Base-by-base conservation (phyloP, 2,888 invertebrate species). In the Octonoba sinensis region DNA sequence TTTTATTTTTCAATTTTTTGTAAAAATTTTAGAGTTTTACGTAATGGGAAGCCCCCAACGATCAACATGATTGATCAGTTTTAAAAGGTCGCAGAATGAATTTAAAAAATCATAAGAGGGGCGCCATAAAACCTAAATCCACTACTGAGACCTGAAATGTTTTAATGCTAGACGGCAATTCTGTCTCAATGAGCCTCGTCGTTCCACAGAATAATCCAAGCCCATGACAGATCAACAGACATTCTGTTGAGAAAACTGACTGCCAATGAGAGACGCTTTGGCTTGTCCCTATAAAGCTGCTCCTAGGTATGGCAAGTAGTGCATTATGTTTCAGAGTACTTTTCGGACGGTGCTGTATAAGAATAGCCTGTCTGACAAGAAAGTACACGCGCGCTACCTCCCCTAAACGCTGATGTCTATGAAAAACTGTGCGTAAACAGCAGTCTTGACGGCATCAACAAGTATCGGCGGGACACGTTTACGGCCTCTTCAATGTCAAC, bases 201-300 rank as follows among this genome's bases (percentile, higher is more conserved):
- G 62, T 36, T 62, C n/a, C 44, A 11, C n/a, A 62, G n/a, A 15
- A 62, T 18, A 6, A 27, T 62, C n/a, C 44, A n/a, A 59, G 27
- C 4, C 59, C 59, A 59, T 24, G 59, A n/a, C 59, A 24, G 4
- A 59, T 59, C 59, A 59, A n/a, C n/a, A 24, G 24, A 22, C 12
- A 22, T 59, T 59, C 59, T 59, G 59, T n/a, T 59, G 59, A 59
- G 59, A 59, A 59, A 59, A 13, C 12, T 59, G 24, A 59, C 59
- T 59, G 22, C 27, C 16, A 59, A 59, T 59, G 24, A 59, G 8
- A 59, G 24, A 59, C 24, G 36, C 11, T 62, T 13, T 44, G 62
- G n/a, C 11, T 3, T 4, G 6, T 44, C 16, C 16, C 12, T 24
- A 59, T 59, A 20, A 59, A 59, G 27, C 24, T 13, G 24, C 1